phyloP scores from a whole-genome alignment of 2,888 invertebrate species.

The Mythimna lalbum region DNA sequence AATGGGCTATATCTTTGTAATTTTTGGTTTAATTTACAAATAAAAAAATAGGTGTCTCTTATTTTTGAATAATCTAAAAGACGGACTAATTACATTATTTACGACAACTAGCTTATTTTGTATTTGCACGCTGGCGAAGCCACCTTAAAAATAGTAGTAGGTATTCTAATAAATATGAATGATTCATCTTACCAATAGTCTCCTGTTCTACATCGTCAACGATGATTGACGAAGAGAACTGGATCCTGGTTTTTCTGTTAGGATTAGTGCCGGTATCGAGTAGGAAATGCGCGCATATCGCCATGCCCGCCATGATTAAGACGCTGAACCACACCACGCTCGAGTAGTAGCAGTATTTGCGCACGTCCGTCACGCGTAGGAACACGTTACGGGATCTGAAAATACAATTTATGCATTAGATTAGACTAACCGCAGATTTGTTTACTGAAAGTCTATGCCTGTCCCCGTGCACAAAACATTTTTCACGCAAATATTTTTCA shows the following conservation, averaged over 20 bases:
- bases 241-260: slow-evolving; percentile 85
- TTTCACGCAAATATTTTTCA: background rate
- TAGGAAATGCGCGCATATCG: slow-evolving; percentile 95
- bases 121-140: too few species aligned
- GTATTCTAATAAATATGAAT: background rate
- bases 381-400: slow-evolving; percentile 95
- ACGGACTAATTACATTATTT: too few species aligned
- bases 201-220: slow-evolving; percentile 92
- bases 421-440: background rate
- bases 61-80: too few species aligned
- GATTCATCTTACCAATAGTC: slow-evolving; percentile 91
- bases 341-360: slow-evolving; percentile 97
- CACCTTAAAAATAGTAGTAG: too few species aligned
- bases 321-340: slow-evolving; percentile 95
- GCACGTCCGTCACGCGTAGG: slow-evolving; percentile 95
- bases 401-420: slow-evolving; percentile 49
- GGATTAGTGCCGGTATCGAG: slow-evolving; percentile 92
- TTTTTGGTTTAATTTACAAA: too few species aligned
- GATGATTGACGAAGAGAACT: slow-evolving; percentile 85
- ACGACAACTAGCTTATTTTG: too few species aligned
- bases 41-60: too few species aligned
- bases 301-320: slow-evolving; percentile 92
- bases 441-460: background rate
- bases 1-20: too few species aligned
- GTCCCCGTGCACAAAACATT: background rate